Conservation (phyloP, 2,888 invertebrate species). For the Bombyx huttoni region DNA sequence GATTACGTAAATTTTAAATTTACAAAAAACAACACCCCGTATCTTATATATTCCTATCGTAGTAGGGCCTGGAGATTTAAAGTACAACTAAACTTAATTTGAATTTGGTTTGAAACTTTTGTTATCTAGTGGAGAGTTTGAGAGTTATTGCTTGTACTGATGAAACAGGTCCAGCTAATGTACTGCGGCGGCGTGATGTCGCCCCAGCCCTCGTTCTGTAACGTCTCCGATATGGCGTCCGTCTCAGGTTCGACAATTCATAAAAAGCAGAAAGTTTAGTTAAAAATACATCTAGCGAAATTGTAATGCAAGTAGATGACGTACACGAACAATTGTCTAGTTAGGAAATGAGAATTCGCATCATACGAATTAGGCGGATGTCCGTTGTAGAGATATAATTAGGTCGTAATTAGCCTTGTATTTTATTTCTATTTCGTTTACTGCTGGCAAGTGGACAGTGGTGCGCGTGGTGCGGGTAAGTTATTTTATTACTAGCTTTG, state of each 20-base stretch:
- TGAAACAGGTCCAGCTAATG: constrained; percentile 54
- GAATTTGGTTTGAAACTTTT: no score
- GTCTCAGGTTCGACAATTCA: constrained; percentile 41
- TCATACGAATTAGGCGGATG: background rate
- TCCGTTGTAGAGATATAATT: background rate
- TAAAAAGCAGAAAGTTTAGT: no score
- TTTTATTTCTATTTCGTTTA: background rate
- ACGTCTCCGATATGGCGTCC: constrained; percentile 57
- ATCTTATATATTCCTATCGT: no score
- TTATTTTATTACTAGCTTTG: constrained; percentile 20
- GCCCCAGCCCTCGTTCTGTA: constrained; percentile 62
- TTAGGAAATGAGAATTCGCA: no score
- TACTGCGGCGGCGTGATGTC: constrained; percentile 62
- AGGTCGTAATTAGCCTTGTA: background rate
- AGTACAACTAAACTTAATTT: no score
- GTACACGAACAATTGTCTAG: no score
- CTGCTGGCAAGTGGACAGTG: constrained; percentile 23
- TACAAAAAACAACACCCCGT: no score
- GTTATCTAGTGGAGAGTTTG: background rate
- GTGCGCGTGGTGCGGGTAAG: constrained; percentile 70
- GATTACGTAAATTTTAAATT: no score
- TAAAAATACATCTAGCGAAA: no score
- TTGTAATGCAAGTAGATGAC: no score
- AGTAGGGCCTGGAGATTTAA: no score
- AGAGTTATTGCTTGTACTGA: background rate